These are phyloP conservation scores for Hemicordylus capensis DNA, from an alignment of 2,113 vertebrate genomes.

Conservation along the genomic window DNA sequence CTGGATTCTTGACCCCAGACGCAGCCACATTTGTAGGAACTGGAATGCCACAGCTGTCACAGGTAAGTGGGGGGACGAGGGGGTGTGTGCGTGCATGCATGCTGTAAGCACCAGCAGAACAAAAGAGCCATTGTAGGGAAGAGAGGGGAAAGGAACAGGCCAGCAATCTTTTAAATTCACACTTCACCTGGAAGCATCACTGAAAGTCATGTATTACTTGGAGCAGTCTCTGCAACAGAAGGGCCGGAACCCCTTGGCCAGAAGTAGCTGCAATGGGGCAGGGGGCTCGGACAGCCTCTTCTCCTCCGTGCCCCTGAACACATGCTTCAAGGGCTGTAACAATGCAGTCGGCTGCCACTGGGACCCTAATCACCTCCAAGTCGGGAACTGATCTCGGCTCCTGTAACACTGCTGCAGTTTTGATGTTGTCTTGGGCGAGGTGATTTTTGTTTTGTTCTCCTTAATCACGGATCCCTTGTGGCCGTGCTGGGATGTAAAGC, in stretches of 20 bases:
- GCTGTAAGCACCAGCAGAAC: neutral
- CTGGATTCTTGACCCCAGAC: too few species aligned
- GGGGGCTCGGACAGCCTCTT: neutral
- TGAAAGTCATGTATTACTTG: neutral
- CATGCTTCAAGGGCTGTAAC: neutral
- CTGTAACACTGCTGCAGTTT: neutral
- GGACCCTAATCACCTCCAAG: neutral
- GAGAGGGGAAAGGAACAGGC: neutral
- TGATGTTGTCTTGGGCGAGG: neutral
- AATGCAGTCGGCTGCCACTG: neutral
- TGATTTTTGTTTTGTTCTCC: neutral
- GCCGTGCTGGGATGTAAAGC: neutral
- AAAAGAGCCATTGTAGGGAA: neutral
- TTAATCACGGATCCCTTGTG: neutral
- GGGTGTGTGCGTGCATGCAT: too few species aligned
- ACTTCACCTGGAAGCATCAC: neutral
- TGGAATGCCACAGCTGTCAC: neutral
- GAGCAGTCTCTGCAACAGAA: neutral
- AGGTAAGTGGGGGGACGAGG: neutral
- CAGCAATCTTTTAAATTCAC: neutral
- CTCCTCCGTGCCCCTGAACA: too few species aligned
- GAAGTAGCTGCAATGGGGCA: neutral
- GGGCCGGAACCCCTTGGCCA: too few species aligned
- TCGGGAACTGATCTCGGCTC: neutral
- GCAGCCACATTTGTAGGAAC: too few species aligned